Conservation (phyloP, 2,797 vertebrate species). For the Poecilia velifera region DNA sequence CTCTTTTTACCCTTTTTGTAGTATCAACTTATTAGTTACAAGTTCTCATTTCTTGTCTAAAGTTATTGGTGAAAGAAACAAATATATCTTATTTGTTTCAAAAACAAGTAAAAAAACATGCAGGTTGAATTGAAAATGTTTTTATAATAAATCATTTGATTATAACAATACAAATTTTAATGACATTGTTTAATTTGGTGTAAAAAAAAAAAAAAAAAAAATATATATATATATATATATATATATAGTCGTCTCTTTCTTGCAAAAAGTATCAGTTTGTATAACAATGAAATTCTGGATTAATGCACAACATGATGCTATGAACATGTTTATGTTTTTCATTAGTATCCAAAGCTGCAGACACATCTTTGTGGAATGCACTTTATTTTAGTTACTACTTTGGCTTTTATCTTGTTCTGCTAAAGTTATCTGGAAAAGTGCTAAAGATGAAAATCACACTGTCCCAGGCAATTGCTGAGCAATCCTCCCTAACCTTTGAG, state of each 20-base stretch:
- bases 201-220: too few relatives aligned
- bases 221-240: too few relatives aligned
- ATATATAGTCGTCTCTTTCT: not conserved
- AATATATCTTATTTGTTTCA: too few relatives aligned
- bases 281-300: not conserved
- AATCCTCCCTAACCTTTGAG: not conserved
- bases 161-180: not conserved
- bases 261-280: not conserved
- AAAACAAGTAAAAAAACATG: not conserved
- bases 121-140: not conserved
- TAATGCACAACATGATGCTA: not conserved
- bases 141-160: not conserved
- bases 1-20: not conserved
- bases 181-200: not conserved
- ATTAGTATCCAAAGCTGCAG: not conserved
- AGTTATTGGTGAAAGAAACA: not conserved
- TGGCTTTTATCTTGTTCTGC: not conserved
- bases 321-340: not conserved
- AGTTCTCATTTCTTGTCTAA: not conserved
- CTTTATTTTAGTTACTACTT: not conserved
- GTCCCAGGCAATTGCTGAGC: not conserved
- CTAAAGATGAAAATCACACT: not conserved
- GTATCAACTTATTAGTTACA: not conserved
- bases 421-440: not conserved
- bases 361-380: not conserved